Evolutionary conservation across 2,113 vertebrate genomes (phyloP), one percentile per base, ranked within the genome.

Genomic region (Thalassoma bifasciatum): DNA sequence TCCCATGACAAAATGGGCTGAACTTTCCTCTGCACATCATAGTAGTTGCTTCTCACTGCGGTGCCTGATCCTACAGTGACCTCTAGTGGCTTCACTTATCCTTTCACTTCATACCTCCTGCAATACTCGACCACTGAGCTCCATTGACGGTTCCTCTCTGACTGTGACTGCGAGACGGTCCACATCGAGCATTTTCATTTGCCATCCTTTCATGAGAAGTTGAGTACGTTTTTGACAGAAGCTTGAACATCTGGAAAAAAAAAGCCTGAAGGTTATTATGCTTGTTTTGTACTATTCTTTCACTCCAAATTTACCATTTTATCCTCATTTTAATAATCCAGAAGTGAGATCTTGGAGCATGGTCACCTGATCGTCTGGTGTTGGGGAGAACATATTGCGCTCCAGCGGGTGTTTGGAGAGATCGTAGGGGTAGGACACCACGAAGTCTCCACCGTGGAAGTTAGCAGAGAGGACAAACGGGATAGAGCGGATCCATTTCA

Each of bases 401-500:
- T 95, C 94, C 68, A 90, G 86, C 0, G 96, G 96, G 72, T 97
- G 94, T 65, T 89, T 94, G 66, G 98, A 98, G 72, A 95, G 93
- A 12, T 99, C 97, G 7, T 96, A 99, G 0, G 98, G 97, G 57
- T 98, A 99, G 38, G 98, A 97, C 75, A 96, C 97, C 64, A 98
- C 94, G 1, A 99, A 89, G 74, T 98, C 96, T 10, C 97, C 98
- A 46, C 94, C 95, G 0, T 97, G 96, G 44, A 99, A 95, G 79
- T 95, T 98, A 62, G 97, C 97, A 0, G 97, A 98, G 42, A 98
- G 94, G 56, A 97, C 96, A 64, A 99, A 99, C 0, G 98, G 97
- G 66, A 98, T 94, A 70, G 97, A 97, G 92, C 97, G 96, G 63
- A 98, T 96, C 98, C 98, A 99, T 49, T 98, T 96, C 91, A 99